A percentile compares a stretch with the other conserved stretches of the same genome.
phyloP scores from a whole-genome alignment of 2,888 invertebrate species.

The Tiliacea citrago region DNA sequence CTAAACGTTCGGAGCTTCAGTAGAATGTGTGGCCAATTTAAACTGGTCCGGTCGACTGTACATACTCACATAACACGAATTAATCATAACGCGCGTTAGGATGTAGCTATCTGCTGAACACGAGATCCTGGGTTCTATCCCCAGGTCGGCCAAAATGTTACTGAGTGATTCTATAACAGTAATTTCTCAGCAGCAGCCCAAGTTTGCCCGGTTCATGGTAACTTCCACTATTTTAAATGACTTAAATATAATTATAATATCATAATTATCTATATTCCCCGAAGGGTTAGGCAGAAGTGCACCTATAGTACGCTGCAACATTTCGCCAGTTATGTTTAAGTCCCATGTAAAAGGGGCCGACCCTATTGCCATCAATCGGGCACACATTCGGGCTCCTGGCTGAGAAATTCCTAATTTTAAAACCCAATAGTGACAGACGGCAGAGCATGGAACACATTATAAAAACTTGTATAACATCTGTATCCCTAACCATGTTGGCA shows the following conservation, averaged over 20 bases:
- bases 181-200: not conserved
- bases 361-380: too few species aligned
- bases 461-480: too few species aligned
- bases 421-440: too few species aligned
- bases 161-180: too few species aligned
- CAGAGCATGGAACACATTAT: too few species aligned
- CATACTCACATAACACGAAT: not conserved
- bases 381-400: too few species aligned
- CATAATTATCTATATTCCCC: not conserved
- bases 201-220: not conserved
- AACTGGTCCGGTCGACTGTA: not conserved
- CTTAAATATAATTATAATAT: not conserved
- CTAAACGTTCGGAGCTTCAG: not conserved
- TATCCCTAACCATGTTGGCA: too few species aligned
- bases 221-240: not conserved
- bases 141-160: too few species aligned
- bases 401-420: not conserved
- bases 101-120: not conserved
- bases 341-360: too few species aligned
- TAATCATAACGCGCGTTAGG: not conserved
- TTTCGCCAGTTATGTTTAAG: not conserved
- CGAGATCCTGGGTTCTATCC: not conserved
- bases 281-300: not conserved
- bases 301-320: not conserved
- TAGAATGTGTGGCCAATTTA: not conserved